These are phyloP conservation scores for Melanerpes aurifrons DNA, from an alignment of 2,113 vertebrate genomes.

Conservation along the genomic window DNA sequence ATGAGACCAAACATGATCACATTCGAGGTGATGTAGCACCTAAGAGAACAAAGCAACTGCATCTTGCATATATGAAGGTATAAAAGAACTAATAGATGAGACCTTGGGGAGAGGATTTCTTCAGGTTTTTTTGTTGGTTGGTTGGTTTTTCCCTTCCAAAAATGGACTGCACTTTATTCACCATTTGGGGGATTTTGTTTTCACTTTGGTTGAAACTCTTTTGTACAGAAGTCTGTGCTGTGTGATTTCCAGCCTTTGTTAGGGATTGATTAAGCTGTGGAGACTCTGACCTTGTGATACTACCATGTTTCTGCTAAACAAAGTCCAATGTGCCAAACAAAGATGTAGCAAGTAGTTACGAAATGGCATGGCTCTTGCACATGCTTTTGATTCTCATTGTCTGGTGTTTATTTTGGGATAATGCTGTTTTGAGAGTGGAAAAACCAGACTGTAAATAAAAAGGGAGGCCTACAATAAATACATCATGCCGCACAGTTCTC, in stretches of 20 bases:
- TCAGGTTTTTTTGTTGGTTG: not conserved
- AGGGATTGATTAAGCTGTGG: not conserved
- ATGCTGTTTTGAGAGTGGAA: conserved; percentile 38
- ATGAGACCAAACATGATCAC: not conserved
- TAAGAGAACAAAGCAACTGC: not conserved
- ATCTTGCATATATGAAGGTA: not conserved
- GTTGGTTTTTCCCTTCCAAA: accelerated
- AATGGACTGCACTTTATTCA: not conserved
- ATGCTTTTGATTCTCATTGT: conserved; percentile 44
- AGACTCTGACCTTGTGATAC: conserved; percentile 29
- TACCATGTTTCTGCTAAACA: conserved; percentile 48
- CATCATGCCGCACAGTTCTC: not conserved
- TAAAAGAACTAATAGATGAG: not conserved
- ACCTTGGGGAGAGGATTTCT: not conserved
- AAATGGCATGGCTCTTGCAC: conserved; percentile 26
- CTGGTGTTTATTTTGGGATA: conserved; percentile 48
- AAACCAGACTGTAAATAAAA: conserved; percentile 39
- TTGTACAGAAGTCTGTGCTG: not conserved
- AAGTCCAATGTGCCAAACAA: conserved; percentile 43
- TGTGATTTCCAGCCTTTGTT: conserved; percentile 17
- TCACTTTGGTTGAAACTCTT: not conserved
- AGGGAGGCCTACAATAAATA: not conserved
- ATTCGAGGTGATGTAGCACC: not conserved
- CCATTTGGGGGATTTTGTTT: not conserved
- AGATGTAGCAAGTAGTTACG: conserved; percentile 45